Evolutionary conservation across 2,113 vertebrate species (phyloP).

Genomic region (Myiopsitta monachus): DNA sequence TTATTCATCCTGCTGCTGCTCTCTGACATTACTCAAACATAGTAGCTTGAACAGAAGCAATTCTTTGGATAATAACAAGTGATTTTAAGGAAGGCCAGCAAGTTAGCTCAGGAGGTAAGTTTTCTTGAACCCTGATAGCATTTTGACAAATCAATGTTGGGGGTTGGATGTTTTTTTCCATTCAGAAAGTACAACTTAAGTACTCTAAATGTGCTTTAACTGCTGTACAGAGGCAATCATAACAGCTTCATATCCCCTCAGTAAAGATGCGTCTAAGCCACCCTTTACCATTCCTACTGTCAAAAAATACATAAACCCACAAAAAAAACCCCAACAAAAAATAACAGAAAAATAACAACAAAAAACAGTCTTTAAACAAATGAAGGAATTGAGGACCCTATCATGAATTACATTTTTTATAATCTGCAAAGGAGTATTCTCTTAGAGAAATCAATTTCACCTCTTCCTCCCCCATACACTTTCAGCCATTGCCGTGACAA

Average conservation of each 20-base stretch:
- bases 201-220: neutral
- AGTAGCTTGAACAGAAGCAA: neutral
- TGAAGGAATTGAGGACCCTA: neutral
- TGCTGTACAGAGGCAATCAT: neutral
- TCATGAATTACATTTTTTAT: neutral
- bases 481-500: neutral
- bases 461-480: fast-evolving
- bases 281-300: neutral
- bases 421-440: neutral
- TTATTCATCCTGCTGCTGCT: neutral
- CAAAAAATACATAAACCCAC: neutral
- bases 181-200: neutral
- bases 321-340: neutral
- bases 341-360: neutral
- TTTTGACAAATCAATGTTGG: neutral
- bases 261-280: neutral
- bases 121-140: neutral
- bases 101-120: neutral
- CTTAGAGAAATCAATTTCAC: neutral
- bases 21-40: neutral
- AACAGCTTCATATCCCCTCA: neutral
- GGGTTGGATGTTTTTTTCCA: neutral
- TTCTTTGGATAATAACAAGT: neutral
- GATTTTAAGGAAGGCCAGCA: neutral
- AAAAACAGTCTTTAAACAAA: neutral